Evolutionary conservation across 2,888 invertebrate genomes (phyloP).

Genomic region (Lithodes maja): DNA sequence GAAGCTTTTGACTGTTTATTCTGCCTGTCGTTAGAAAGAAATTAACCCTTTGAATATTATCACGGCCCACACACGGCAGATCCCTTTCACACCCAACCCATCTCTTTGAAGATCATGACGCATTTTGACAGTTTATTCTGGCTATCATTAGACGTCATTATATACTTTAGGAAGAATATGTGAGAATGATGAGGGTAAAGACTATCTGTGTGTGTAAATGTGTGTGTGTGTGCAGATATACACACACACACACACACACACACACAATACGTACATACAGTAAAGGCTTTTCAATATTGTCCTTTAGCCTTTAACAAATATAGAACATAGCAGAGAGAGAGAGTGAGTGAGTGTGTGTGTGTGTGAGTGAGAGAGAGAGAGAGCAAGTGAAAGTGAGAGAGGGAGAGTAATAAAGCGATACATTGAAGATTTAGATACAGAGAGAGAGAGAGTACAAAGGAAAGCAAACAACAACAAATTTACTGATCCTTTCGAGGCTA

Average conservation of each 20-base stretch:
- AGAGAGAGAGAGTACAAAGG: not conserved
- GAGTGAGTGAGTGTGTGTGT: constrained; percentile 16
- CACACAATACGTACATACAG: not conserved
- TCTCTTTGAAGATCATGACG: too few species aligned
- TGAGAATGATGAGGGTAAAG: not conserved
- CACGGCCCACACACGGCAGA: too few species aligned
- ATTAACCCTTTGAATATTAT: too few species aligned
- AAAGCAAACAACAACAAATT: not conserved
- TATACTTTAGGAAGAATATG: too few species aligned
- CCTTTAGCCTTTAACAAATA: not conserved
- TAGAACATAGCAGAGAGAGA: not conserved
- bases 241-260: too few species aligned
- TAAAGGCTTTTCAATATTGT: not conserved
- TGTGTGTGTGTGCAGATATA: constrained; percentile 1
- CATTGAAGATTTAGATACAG: not conserved
- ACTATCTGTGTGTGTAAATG: constrained; percentile 10
- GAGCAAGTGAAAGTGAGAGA: not conserved
- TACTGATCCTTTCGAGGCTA: too few species aligned
- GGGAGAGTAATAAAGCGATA: not conserved
- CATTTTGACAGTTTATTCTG: too few species aligned
- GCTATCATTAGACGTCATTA: too few species aligned
- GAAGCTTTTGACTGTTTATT: too few species aligned
- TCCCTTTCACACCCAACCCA: too few species aligned
- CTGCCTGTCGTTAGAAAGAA: too few species aligned
- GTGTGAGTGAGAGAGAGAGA: not conserved